Evolutionary conservation across 2,797 vertebrate genomes (phyloP), one percentile per base, ranked within the genome.

Genomic region (Tarsius wallacei): DNA sequence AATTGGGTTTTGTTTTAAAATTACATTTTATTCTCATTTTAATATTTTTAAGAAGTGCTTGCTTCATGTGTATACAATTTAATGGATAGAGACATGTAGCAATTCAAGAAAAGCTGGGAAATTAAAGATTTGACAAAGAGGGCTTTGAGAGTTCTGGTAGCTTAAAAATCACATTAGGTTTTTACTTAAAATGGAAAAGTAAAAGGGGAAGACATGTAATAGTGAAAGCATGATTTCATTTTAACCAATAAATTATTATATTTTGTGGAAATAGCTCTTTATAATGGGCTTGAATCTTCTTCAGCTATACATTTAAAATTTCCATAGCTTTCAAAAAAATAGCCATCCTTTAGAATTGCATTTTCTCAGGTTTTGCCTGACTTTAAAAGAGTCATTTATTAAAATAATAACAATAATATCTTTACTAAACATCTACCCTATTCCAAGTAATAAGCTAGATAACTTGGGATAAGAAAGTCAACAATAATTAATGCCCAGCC

Each of bases 91-190:
- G 64, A 91, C 16, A 55, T 21, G 10, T 19, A 42, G 0, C 16
- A 63, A 63, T 33, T 94, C 28, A 55, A 63, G 2, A 74, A 16
- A 94, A 22, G 42, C 16, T 55, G 76, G 7, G 8, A 55, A 63
- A 70, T 76, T 5, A 33, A 55, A 96, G 24, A 84, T 87, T 33
- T 78, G 33, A 47, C 76, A 51, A 66, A 33, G n/a, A 19, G 11
- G 16, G 31, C 14, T 78, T 87, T 59, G 70, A 87, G 6, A 51
- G 6, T 14, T 24, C 11, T 86, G 14, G 31, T 74, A 80, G 11
- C 21, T 91, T 53, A 47, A 88, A 78, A 85, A 63, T 76, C 2
- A 85, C 28, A 59, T 90, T 73, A 84, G 42, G 42, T 21, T 95
- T 95, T 83, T 11, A 14, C 8, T 89, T 88, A 71, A 19, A 31